Conservation (phyloP, 2,113 vertebrate genomes). For the Chauna torquata region DNA sequence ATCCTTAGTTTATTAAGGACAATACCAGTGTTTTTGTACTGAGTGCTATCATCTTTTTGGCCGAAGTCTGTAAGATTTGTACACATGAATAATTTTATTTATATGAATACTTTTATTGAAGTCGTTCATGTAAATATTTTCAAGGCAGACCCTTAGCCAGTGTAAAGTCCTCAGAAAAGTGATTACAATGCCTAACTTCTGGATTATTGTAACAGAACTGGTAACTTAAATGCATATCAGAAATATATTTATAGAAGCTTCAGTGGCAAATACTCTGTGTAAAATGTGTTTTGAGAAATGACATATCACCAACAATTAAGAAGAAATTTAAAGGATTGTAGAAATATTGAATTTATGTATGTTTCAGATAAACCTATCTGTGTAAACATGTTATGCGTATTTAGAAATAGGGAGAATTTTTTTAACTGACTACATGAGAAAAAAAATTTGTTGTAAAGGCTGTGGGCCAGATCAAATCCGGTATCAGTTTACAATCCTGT, state of each 20-base stretch:
- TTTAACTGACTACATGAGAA: neutral
- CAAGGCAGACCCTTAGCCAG: neutral
- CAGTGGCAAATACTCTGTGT: neutral
- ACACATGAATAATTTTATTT: neutral
- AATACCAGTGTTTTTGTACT: neutral
- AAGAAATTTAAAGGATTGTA: neutral
- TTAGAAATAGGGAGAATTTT: neutral
- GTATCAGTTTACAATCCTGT: neutral
- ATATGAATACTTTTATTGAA: neutral
- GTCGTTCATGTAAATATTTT: neutral
- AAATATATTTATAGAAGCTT: neutral
- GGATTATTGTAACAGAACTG: neutral
- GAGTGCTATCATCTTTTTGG: neutral
- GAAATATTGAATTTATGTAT: neutral
- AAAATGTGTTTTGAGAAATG: neutral
- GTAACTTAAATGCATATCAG: neutral
- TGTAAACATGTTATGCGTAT: neutral
- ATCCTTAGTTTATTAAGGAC: neutral
- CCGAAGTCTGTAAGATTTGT: neutral
- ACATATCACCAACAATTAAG: neutral
- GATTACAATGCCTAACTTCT: neutral
- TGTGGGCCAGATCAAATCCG: neutral
- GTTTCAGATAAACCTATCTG: neutral
- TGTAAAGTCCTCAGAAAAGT: neutral
- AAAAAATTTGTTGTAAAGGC: neutral